Percentiles rank a stretch among this genome's conserved stretches.
phyloP scores from a whole-genome alignment of 23 tunicate species.

The Diplosoma virens region DNA sequence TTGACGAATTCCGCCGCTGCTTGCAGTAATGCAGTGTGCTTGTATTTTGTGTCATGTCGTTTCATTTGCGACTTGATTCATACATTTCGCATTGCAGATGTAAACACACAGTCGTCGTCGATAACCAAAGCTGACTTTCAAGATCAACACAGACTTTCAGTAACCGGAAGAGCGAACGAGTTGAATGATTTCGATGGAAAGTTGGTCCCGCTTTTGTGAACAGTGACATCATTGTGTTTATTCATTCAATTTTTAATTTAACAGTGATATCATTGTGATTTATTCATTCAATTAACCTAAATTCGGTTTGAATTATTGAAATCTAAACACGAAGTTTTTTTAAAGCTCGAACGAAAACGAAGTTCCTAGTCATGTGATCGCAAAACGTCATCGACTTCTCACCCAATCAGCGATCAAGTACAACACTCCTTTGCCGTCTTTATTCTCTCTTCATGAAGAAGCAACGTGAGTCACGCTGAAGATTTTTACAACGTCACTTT shows the following conservation, averaged over 20 bases:
- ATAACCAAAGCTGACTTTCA: not conserved
- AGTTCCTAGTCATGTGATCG: conserved; percentile 62
- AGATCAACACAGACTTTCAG: not conserved
- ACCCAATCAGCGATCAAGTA: conserved; percentile 67
- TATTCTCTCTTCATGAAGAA: conserved; percentile 13
- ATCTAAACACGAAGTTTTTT: not conserved
- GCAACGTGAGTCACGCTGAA: not conserved
- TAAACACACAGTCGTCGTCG: not conserved
- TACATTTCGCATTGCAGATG: not conserved
- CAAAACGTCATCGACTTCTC: conserved; percentile 59
- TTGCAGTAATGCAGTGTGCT: too few species aligned
- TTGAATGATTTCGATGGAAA: not conserved
- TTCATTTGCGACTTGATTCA: too few species aligned
- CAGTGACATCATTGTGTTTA: too few species aligned
- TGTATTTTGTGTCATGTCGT: too few species aligned
- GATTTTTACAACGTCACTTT: not conserved
- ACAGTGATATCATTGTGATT: not conserved
- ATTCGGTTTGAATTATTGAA: not conserved
- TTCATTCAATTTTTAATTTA: too few species aligned
- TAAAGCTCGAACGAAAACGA: not conserved
- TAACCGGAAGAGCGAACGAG: conserved; percentile 11
- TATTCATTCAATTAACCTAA: not conserved
- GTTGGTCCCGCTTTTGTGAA: too few species aligned
- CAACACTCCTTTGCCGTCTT: conserved; percentile 77
- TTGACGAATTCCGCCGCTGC: too few species aligned